A percentile compares a stretch with the other conserved stretches of the same genome.
These are phyloP conservation scores for Somateria mollissima DNA, from an alignment of 2,797 vertebrate species.

Conservation along the genomic window DNA sequence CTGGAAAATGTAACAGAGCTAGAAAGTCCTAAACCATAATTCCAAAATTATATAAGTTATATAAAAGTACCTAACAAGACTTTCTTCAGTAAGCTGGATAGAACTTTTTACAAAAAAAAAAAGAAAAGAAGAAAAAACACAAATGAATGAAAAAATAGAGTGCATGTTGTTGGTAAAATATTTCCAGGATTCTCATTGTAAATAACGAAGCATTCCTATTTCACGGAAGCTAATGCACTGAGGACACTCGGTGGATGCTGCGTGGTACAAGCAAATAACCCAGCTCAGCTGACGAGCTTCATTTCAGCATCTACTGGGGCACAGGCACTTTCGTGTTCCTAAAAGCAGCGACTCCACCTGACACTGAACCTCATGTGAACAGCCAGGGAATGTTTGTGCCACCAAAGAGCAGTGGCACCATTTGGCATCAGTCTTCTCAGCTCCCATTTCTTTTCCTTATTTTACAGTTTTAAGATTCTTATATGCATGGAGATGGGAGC, in stretches of 20 bases:
- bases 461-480: neutral
- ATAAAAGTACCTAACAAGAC: neutral
- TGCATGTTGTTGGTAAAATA: neutral
- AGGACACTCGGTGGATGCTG: rapidly evolving
- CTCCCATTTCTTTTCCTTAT: neutral
- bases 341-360: rapidly evolving
- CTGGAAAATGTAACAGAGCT: neutral
- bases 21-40: neutral
- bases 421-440: neutral
- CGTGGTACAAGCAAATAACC: neutral
- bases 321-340: neutral
- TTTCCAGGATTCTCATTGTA: neutral
- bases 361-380: rapidly evolving
- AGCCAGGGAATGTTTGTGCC: rapidly evolving
- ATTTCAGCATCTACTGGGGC: neutral
- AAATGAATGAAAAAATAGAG: neutral
- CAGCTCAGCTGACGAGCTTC: neutral
- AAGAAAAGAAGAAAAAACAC: no score
- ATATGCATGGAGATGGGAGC: rapidly evolving
- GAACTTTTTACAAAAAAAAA: neutral
- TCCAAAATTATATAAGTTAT: neutral
- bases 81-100: no score
- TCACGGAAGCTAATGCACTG: neutral
- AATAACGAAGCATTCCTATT: neutral
- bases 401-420: neutral